These are phyloP conservation scores for Paratilapia polleni DNA, from an alignment of 2,113 vertebrate genomes.

Conservation along the genomic window DNA sequence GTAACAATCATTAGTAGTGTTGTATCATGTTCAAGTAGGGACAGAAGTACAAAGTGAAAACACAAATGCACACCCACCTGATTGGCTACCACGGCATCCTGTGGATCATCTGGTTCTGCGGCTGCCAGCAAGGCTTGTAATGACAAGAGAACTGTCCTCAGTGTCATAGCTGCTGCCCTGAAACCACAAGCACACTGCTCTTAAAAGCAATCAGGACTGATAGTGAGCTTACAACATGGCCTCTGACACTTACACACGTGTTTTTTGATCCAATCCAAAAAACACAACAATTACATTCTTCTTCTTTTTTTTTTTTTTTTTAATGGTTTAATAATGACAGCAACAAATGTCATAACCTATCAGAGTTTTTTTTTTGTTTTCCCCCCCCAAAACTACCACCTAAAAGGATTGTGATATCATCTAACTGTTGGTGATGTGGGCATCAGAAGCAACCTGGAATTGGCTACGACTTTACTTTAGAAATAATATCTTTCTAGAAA, in stretches of 20 bases:
- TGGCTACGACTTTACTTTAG: not conserved
- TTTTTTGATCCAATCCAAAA: not conserved
- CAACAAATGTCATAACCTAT: too few relatives aligned
- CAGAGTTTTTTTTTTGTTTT: too few relatives aligned
- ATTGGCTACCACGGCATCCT: conserved; percentile 96
- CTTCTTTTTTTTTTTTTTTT: not conserved
- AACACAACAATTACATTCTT: not conserved
- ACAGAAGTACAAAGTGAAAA: not conserved
- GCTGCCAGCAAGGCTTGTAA: conserved; percentile 97
- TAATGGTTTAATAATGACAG: too few relatives aligned
- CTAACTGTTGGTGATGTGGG: not conserved
- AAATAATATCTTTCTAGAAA: not conserved
- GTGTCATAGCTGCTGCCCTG: conserved; percentile 99
- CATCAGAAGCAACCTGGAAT: not conserved
- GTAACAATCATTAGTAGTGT: not conserved
- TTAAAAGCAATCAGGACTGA: not conserved
- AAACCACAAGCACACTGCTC: not conserved
- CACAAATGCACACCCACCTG: conserved; percentile 81
- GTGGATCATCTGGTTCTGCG: conserved; percentile 96
- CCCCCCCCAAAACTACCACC: not conserved
- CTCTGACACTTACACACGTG: not conserved
- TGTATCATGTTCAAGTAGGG: not conserved
- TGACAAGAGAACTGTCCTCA: conserved; percentile 96
- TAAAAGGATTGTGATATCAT: not conserved
- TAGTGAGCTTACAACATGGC: not conserved